These are phyloP conservation scores for Pachliopta kotzebuea DNA, from an alignment of 2,888 invertebrate species.

Conservation along the genomic window DNA sequence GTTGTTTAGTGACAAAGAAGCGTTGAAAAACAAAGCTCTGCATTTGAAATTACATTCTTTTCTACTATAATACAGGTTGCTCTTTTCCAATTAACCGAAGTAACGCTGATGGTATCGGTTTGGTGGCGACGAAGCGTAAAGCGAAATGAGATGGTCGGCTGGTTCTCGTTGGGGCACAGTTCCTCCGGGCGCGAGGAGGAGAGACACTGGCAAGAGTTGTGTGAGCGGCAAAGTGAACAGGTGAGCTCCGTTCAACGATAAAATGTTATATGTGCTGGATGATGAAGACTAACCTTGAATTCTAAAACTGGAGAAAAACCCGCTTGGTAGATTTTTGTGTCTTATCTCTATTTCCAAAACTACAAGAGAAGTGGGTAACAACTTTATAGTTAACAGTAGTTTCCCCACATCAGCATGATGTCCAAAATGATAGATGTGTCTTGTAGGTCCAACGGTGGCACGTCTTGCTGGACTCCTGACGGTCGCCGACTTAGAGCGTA, in stretches of 20 bases:
- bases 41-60: neutral
- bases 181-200: slow-evolving; percentile 95
- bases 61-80: slow-evolving; percentile 87
- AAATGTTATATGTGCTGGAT: neutral
- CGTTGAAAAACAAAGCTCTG: neutral
- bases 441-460: slow-evolving; percentile 95
- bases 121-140: slow-evolving; percentile 96
- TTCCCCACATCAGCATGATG: neutral
- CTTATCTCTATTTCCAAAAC: no score
- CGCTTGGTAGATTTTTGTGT: no score
- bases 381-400: neutral
- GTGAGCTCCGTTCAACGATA: slow-evolving; percentile 57
- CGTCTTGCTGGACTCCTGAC: slow-evolving; percentile 89
- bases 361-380: no score
- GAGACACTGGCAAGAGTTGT: slow-evolving; percentile 96
- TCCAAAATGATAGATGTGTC: neutral
- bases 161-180: slow-evolving; percentile 96
- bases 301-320: no score
- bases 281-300: no score
- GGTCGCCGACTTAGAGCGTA: slow-evolving; percentile 61
- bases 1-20: neutral
- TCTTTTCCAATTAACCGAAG: slow-evolving; percentile 95
- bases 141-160: slow-evolving; percentile 97
- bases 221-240: slow-evolving; percentile 93
- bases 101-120: slow-evolving; percentile 95